A percentile compares a stretch with the other conserved stretches of the same genome.
Evolutionary conservation across 53 echinoderm and acorn worm species (phyloP).

Genomic region (Hippasteria phrygiana): DNA sequence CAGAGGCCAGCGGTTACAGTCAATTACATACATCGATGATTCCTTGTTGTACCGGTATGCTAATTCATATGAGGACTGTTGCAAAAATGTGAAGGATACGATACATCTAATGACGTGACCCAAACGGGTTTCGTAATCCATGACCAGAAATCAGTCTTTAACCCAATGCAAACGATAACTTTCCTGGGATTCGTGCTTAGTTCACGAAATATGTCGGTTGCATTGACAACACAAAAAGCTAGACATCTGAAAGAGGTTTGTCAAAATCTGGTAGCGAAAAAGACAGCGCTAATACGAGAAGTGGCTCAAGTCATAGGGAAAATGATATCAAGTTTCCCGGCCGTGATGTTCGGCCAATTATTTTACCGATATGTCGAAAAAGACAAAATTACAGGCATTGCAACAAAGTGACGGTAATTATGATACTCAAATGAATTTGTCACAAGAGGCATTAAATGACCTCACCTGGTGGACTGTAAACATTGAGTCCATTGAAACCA

Average conservation of each 20-base stretch:
- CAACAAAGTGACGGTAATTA: background rate
- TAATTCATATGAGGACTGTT: constrained; percentile 1
- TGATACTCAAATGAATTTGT: constrained; percentile 65
- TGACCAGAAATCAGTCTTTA: constrained; percentile 52
- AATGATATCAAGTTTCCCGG: constrained; percentile 69
- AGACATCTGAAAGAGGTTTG: constrained; percentile 3
- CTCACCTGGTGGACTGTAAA: constrained; percentile 69
- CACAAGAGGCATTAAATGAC: constrained; percentile 45
- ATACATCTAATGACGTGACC: background rate
- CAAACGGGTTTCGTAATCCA: constrained; percentile 55
- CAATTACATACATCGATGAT: constrained; percentile 60
- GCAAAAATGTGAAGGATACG: constrained; percentile 25
- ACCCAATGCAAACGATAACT: background rate
- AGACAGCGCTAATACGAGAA: constrained; percentile 13
- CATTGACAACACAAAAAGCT: constrained; percentile 7
- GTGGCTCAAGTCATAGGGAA: constrained; percentile 66
- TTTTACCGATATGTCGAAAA: constrained; percentile 55
- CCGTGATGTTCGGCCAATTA: constrained; percentile 60
- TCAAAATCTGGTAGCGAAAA: background rate
- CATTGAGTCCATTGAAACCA: constrained; percentile 19
- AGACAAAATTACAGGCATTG: constrained; percentile 33
- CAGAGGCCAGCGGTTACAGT: constrained; percentile 22
- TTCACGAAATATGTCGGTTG: background rate
- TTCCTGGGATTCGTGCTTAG: background rate
- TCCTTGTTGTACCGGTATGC: constrained; percentile 9